Conservation (phyloP, 2,797 vertebrate species). For the Amazona finschi region DNA sequence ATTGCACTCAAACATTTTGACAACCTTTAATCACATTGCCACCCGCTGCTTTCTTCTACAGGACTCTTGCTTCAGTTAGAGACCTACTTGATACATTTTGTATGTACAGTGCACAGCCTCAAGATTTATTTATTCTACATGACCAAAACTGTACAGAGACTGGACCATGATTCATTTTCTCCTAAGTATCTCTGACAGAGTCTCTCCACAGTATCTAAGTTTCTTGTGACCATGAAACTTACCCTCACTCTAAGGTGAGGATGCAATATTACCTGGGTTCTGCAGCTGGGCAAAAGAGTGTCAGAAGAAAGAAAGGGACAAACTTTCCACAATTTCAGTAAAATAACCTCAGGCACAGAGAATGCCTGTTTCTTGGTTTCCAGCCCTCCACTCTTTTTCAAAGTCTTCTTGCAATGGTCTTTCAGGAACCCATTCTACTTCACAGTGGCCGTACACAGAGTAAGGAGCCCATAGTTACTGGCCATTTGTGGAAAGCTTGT, state of each 20-base stretch:
- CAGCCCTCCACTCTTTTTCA: background rate
- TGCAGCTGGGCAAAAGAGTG: background rate
- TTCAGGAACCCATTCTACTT: background rate
- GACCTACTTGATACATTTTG: background rate
- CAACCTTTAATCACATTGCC: background rate
- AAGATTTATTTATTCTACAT: background rate
- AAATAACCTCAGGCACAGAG: background rate
- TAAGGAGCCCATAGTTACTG: background rate
- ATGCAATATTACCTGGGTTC: background rate
- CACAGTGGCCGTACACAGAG: background rate
- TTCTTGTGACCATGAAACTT: background rate
- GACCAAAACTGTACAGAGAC: background rate
- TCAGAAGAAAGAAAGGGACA: background rate
- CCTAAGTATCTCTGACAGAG: background rate
- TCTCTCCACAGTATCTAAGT: background rate
- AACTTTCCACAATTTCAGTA: background rate
- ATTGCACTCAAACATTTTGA: background rate
- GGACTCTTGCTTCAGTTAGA: background rate
- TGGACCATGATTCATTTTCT: background rate
- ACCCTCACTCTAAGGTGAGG: background rate
- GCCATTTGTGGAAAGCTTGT: background rate
- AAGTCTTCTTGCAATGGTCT: background rate
- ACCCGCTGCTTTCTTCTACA: background rate
- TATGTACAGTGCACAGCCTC: background rate
- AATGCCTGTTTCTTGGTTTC: background rate